Base-by-base conservation (phyloP, 2,888 invertebrate genomes). In the Perithous albicinctus region DNA sequence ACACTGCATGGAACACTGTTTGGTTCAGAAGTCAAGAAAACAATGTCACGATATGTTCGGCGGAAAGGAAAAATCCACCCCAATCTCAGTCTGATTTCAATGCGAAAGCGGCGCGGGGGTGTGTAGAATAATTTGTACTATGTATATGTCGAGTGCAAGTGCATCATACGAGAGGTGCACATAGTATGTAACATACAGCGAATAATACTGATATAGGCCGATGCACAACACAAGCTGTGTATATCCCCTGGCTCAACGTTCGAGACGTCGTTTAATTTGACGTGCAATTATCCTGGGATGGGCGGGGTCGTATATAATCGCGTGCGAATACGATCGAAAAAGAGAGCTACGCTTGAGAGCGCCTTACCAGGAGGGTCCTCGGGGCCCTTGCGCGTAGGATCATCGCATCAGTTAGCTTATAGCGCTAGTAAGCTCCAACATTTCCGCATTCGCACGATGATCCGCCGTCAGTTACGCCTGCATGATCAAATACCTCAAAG, bases 401-500 rank as follows among this genome's bases (percentile, higher is more conserved):
- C 77, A 35, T 38, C 10, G 51, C n/a, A 18, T 4, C 51, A 51
- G 66, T 77, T 69, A 72, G 66, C 72, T 82, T 56, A 75, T 73
- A 59, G 73, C 76, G 84, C 29, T 63, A 56, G 66, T 26, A 82
- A 78, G 81, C 69, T 69, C 38, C 20, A 81, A 77, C 73, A 63
- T 81, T 81, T 81, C 81, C 81, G 81, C 81, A 81, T 81, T 81
- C 81, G 67, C 78, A 78, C 81, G 67, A 78, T 81, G 78, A 81
- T 81, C 77, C 81, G 69, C 77, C 73, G 67, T 78, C 73, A 67
- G 81, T 81, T 81, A 81, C 81, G 81, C 81, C 81, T 81, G 73
- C 70, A 64, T 63, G 51, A 73, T 63, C 67, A 38, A 81, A 78
- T n/a, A n/a, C n/a, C n/a, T 78, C 73, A 54, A 74, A 78, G 77